Conservation (phyloP, 2,888 invertebrate genomes). For the Salticus scenicus region DNA sequence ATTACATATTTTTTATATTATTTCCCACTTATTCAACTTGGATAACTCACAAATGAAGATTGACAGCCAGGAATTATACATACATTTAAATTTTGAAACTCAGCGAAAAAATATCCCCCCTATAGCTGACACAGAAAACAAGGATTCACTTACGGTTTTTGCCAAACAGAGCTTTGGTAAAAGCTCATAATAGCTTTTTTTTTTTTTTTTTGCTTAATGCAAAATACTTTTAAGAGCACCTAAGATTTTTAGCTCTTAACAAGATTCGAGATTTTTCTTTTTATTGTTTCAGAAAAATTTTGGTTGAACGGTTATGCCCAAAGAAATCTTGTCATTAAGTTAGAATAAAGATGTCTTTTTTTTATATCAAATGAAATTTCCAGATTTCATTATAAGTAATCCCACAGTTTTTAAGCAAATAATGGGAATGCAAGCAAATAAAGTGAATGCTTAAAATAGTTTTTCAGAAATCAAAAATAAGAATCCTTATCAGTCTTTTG, state of each 20-base stretch:
- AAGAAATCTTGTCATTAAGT: conserved; percentile 1
- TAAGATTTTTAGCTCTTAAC: not conserved
- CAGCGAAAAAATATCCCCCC: conserved; percentile 22
- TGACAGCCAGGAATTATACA: not conserved
- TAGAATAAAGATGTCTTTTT: not conserved
- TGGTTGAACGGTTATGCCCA: not conserved
- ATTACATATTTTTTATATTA: too few species aligned
- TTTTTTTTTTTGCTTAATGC: conserved; percentile 10
- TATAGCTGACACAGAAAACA: too few species aligned
- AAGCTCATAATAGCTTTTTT: conserved; percentile 12
- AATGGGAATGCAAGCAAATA: not conserved
- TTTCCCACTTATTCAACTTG: too few species aligned
- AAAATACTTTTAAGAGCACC: conserved; percentile 23
- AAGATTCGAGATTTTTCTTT: not conserved
- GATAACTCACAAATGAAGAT: not conserved
- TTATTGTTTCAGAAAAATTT: not conserved
- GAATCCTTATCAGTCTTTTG: not conserved
- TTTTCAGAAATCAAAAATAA: not conserved
- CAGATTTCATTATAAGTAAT: conserved; percentile 14
- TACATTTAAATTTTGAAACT: conserved; percentile 14
- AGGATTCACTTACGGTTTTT: not conserved
- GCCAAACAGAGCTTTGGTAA: not conserved
- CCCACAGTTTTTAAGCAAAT: conserved; percentile 10
- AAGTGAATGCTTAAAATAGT: not conserved
- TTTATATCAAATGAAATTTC: not conserved